Conservation (phyloP, 2,888 invertebrate species). For the Thalpophila matura region DNA sequence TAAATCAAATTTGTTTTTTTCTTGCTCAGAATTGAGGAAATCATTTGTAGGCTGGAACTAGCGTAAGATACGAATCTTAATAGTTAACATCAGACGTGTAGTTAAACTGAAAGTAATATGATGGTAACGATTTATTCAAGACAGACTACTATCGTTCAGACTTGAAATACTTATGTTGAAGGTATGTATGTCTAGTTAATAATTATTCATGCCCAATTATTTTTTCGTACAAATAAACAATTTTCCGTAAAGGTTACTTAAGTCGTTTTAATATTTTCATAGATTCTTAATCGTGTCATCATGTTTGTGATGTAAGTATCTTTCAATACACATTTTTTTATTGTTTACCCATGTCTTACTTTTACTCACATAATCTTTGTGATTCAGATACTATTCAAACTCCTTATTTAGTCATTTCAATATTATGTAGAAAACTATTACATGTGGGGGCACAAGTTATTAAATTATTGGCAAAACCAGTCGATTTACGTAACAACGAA, state of each 20-base stretch:
- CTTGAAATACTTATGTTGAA: conserved; percentile 11
- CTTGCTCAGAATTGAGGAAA: conserved; percentile 56
- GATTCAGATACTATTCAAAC: conserved; percentile 1
- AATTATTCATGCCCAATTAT: background rate
- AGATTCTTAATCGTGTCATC: no score
- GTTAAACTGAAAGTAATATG: conserved; percentile 32
- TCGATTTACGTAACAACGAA: conserved; percentile 48
- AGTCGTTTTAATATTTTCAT: background rate
- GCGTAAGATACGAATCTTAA: conserved; percentile 35
- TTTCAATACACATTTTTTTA: background rate
- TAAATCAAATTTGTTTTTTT: conserved; percentile 59
- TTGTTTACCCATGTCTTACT: background rate
- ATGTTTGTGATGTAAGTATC: no score
- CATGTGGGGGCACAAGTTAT: conserved; percentile 14
- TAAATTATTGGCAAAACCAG: conserved; percentile 55
- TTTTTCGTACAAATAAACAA: background rate
- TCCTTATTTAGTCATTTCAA: background rate
- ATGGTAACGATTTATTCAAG: conserved; percentile 7
- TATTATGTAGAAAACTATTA: conserved; percentile 11
- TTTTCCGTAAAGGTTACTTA: background rate
- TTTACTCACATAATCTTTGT: no score
- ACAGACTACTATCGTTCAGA: background rate
- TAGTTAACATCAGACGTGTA: conserved; percentile 23
- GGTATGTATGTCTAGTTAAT: background rate
- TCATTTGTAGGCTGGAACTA: conserved; percentile 32